Conservation (phyloP, 2,113 vertebrate species). For the Sander vitreus region DNA sequence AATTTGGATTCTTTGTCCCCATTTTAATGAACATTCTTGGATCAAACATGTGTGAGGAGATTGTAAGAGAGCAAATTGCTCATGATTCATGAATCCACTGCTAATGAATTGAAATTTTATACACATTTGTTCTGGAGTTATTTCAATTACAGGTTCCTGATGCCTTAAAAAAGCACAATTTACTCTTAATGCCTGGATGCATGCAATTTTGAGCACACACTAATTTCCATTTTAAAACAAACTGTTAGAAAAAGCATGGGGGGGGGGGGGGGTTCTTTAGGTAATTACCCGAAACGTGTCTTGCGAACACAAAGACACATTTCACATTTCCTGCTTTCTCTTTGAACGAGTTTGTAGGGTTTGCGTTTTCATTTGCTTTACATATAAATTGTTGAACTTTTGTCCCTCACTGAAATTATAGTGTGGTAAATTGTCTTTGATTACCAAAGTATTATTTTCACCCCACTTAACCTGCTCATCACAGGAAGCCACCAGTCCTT, state of each 20-base stretch:
- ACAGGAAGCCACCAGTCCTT: conserved; percentile 45
- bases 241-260: conserved; percentile 56
- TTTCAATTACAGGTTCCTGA: conserved; percentile 76
- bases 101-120: conserved; percentile 74
- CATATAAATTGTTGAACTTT: conserved; percentile 71
- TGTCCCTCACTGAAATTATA: conserved; percentile 68
- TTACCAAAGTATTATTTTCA: conserved; percentile 80
- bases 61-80: conserved; percentile 61
- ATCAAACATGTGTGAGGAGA: conserved; percentile 46
- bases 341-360: conserved; percentile 60
- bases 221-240: conserved; percentile 76
- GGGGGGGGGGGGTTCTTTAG: conserved; percentile 55
- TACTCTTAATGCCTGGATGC: conserved; percentile 67
- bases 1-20: conserved; percentile 57
- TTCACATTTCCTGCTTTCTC: conserved; percentile 53
- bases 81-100: conserved; percentile 65
- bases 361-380: conserved; percentile 66
- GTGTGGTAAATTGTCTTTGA: conserved; percentile 76
- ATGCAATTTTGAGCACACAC: conserved; percentile 61
- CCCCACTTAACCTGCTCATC: conserved; percentile 79
- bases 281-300: conserved; percentile 73
- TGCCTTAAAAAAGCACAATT: conserved; percentile 62
- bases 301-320: conserved; percentile 57
- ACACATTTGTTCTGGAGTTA: conserved; percentile 69
- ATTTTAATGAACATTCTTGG: conserved; percentile 63